These are phyloP conservation scores for Montipora sp. DNA, from an alignment of 64 coral and sea anemone genomes.

Conservation along the genomic window DNA sequence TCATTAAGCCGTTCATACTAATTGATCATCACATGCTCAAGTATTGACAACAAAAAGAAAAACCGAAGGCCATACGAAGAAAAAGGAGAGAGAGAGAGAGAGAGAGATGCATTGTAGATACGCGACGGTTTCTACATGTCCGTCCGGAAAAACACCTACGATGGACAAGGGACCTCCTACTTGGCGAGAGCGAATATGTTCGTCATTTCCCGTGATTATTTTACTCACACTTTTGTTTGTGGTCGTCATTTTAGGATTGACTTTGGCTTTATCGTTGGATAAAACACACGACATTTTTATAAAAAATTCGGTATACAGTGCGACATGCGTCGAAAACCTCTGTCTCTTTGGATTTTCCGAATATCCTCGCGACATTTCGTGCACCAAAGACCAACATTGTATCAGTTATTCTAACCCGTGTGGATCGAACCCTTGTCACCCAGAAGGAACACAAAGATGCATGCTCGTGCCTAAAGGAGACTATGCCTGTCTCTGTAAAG, in stretches of 20 bases:
- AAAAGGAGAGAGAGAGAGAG: too few species aligned
- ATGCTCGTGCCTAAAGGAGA: neutral
- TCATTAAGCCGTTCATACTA: neutral
- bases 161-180: neutral
- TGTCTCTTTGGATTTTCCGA: neutral
- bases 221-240: neutral
- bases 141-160: neutral
- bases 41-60: neutral
- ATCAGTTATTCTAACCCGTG: neutral
- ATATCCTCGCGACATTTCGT: neutral
- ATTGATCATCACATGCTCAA: neutral
- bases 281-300: neutral
- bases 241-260: neutral
- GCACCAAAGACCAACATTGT: neutral
- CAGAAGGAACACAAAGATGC: neutral
- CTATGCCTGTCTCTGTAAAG: neutral
- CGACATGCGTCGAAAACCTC: neutral
- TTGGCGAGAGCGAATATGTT: neutral
- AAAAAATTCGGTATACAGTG: neutral
- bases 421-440: neutral
- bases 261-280: neutral
- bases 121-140: neutral
- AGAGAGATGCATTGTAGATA: neutral
- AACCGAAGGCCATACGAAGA: too few species aligned
- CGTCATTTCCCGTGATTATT: neutral